Base-by-base conservation (phyloP, 2,113 vertebrate species). In the Zingel zingel region DNA sequence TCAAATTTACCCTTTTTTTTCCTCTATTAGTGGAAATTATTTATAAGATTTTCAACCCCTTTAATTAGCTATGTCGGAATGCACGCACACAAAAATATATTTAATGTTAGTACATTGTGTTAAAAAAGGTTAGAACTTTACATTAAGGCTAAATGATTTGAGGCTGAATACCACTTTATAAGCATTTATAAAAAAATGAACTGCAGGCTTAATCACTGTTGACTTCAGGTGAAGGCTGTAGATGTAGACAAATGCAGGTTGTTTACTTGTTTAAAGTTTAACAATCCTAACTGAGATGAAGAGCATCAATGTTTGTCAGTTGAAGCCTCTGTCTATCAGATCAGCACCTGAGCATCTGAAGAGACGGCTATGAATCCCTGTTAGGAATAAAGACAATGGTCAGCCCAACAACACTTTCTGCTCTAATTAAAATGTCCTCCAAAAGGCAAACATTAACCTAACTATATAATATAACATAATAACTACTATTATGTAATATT, bases 321-420 rank as follows among this genome's bases (percentile, higher is more conserved):
- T 64, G 75, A 73, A 62, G 36, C 0, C 15, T 74, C 45, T 3
- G 8, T 70, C 71, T 48, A 23, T 39, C 2, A 12, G 15, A 23
- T 39, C 2, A 12, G 15, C 15, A 91, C 12, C 23, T 87, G 0
- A 5, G 61, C 84, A 23, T 95, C 93, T 47, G 94, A 91, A 8
- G 33, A 74, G 23, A 95, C 4, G 12, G 74, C 65, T 13, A 94
- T 57, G 14, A 94, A 94, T 25, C 93, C 93, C 93, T 95, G 90
- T 84, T 1, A 58, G 43, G 36, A 67, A 81, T 1, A 36, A 71
- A 82, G 27, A 77, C 36, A 54, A 16, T 5, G 6, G 18, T 88
- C 19, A 86, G 48, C 5, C 1, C 19, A 8, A 59, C 16, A 1
- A 74, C 12, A 15, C 3, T 51, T 36, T 14, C 15, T 18, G 3